phyloP scores from a whole-genome alignment of 2,888 invertebrate genomes.

The Acleris emargana region DNA sequence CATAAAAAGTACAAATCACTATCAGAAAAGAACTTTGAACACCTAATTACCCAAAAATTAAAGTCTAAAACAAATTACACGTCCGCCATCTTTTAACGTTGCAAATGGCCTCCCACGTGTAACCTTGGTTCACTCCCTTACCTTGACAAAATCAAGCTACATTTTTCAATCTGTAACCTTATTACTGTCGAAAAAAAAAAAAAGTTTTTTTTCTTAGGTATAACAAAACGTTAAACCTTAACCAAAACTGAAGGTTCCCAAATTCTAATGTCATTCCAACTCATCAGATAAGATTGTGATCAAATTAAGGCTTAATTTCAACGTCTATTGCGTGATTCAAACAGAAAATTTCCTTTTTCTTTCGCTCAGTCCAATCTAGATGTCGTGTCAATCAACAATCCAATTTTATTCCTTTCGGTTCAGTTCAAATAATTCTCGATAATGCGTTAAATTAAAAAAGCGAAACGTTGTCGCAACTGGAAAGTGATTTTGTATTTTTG shows the following conservation, averaged over 20 bases:
- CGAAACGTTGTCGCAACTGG: background rate
- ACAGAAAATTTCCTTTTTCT: slow-evolving; percentile 31
- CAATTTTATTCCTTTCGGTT: slow-evolving; percentile 25
- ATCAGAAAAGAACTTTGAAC: too few species aligned
- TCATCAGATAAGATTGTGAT: slow-evolving; percentile 35
- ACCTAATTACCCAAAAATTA: too few species aligned
- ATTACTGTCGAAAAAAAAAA: too few species aligned
- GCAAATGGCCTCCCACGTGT: too few species aligned
- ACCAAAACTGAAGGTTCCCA: slow-evolving; percentile 1
- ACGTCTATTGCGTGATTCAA: slow-evolving; percentile 31
- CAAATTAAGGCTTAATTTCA: slow-evolving; percentile 36
- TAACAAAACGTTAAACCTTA: too few species aligned
- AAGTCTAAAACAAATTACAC: too few species aligned
- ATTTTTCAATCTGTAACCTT: too few species aligned
- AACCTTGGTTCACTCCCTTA: background rate
- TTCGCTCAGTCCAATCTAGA: slow-evolving; percentile 27
- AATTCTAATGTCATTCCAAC: slow-evolving; percentile 26
- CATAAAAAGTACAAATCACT: too few species aligned
- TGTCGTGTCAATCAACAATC: slow-evolving; percentile 31
- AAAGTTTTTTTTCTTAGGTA: too few species aligned
- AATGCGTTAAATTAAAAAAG: slow-evolving; percentile 7
- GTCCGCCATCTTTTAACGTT: too few species aligned
- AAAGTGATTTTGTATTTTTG: background rate
- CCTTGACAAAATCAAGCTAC: too few species aligned
- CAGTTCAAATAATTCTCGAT: slow-evolving; percentile 16